Conservation (phyloP, 1,140 invertebrate species). For the Ruditapes philippinarum region DNA sequence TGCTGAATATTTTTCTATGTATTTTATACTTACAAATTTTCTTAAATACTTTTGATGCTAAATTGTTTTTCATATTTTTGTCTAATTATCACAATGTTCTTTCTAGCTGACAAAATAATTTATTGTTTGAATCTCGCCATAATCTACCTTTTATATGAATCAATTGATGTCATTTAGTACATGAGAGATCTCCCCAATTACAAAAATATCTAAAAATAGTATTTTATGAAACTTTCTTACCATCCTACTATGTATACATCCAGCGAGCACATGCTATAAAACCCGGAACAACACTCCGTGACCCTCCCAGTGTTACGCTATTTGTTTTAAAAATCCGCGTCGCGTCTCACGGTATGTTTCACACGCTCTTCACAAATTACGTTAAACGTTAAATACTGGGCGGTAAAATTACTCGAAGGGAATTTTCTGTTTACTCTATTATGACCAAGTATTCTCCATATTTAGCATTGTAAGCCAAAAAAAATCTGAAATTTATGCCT, state of each 20-base stretch:
- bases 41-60: slow-evolving; percentile 2
- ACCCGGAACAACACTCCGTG: slow-evolving; percentile 33
- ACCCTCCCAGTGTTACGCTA: not conserved
- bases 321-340: slow-evolving; percentile 7
- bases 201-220: slow-evolving; percentile 33
- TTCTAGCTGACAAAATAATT: not conserved
- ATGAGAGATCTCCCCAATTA: slow-evolving; percentile 8
- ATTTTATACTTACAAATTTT: slow-evolving; percentile 9
- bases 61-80: slow-evolving; percentile 7
- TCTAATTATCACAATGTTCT: not conserved
- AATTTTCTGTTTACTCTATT: not conserved
- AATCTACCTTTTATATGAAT: slow-evolving; percentile 12
- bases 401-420: no score
- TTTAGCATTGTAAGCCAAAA: not conserved
- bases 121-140: not conserved
- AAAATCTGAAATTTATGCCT: no score
- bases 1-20: no score
- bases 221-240: not conserved
- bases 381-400: no score
- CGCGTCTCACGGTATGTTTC: not conserved
- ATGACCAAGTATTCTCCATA: not conserved
- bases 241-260: not conserved
- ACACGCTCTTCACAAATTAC: slow-evolving; percentile 6
- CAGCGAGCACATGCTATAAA: not conserved
- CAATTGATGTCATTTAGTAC: slow-evolving; percentile 17